A percentile compares a stretch with the other conserved stretches of the same genome.
These are phyloP conservation scores for Ara ararauna DNA, from an alignment of 2,797 vertebrate species.

Conservation along the genomic window DNA sequence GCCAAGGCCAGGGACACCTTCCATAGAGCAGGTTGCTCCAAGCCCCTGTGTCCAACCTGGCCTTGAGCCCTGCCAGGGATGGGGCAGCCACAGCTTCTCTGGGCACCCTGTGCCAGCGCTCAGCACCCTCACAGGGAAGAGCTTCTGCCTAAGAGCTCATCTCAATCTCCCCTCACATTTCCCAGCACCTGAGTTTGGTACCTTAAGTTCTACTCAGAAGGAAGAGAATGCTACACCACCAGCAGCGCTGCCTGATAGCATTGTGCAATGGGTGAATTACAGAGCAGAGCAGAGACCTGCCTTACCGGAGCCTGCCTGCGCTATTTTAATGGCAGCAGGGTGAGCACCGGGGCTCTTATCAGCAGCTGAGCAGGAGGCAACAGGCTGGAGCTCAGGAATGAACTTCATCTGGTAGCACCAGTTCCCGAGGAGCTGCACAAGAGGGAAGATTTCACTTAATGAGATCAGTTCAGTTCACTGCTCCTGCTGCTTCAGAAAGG, in stretches of 20 bases:
- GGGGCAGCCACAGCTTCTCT: too few relatives aligned
- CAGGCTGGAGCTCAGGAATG: slow-evolving; percentile 64
- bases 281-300: not conserved
- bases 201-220: fast-evolving
- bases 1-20: fast-evolving
- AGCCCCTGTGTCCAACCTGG: too few relatives aligned
- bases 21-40: not conserved
- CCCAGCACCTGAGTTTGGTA: not conserved
- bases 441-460: not conserved
- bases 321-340: slow-evolving; percentile 24
- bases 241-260: not conserved
- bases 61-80: too few relatives aligned
- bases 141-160: not conserved
- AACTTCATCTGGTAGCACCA: slow-evolving; percentile 73
- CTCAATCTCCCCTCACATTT: not conserved
- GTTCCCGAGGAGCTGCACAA: slow-evolving; percentile 60
- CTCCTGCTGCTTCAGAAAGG: not conserved
- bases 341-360: slow-evolving; percentile 50
- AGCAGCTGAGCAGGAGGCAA: slow-evolving; percentile 69
- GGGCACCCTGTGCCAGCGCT: not conserved
- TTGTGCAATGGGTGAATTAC: not conserved
- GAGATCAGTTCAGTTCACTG: fast-evolving
- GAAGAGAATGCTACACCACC: not conserved
- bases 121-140: not conserved
- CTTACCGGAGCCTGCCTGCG: slow-evolving; percentile 45